These are phyloP conservation scores for Drosophila ohnishii DNA, from an alignment of 1,140 invertebrate species.

Conservation along the genomic window DNA sequence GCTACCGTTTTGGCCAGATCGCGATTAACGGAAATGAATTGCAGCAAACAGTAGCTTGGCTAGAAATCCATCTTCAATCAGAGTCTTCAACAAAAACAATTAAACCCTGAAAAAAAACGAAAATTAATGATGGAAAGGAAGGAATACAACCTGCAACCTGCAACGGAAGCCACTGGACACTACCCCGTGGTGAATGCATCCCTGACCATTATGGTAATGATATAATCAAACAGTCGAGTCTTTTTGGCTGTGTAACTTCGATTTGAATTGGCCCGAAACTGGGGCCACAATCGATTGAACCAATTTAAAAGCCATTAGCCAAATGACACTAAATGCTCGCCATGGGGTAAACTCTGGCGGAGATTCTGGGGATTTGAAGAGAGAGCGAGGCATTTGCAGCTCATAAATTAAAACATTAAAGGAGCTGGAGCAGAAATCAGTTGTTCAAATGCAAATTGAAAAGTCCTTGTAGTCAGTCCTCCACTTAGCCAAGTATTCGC, in stretches of 20 bases:
- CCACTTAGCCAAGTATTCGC: conserved; percentile 66
- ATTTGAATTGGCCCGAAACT: conserved; percentile 33
- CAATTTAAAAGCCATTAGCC: conserved; percentile 76
- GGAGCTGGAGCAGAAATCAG: background rate
- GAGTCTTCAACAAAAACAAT: background rate
- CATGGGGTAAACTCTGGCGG: conserved; percentile 37
- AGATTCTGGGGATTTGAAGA: conserved; percentile 28
- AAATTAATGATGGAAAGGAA: background rate
- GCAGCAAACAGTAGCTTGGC: conserved; percentile 11
- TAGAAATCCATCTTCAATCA: too few relatives aligned
- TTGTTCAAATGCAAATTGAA: conserved; percentile 65
- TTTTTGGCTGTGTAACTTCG: conserved; percentile 8
- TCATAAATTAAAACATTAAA: conserved; percentile 77
- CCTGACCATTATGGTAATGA: conserved; percentile 37
- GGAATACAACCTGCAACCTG: background rate
- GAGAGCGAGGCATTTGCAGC: conserved; percentile 38
- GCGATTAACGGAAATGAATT: conserved; percentile 13
- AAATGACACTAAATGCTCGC: conserved; percentile 71
- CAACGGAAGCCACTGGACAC: background rate
- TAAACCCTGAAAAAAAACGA: background rate
- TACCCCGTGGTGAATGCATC: background rate
- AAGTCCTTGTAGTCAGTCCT: conserved; percentile 20
- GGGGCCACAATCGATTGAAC: conserved; percentile 31
- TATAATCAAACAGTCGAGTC: conserved; percentile 33
- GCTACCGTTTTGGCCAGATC: conserved; percentile 29